Evolutionary conservation across 2,888 invertebrate species (phyloP).

Genomic region (Cerastis rubricosa): DNA sequence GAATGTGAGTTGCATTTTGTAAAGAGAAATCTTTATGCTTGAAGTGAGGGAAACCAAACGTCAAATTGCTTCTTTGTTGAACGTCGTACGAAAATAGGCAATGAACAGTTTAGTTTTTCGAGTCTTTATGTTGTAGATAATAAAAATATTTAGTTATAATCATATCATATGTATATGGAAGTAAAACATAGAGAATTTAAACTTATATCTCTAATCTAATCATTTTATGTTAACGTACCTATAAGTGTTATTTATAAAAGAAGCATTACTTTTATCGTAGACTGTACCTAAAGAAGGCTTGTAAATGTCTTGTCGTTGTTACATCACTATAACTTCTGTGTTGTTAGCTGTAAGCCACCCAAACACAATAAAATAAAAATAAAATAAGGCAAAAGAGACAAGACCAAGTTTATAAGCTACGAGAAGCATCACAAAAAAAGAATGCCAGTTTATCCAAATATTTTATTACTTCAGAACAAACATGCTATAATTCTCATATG

Average conservation of each 20-base stretch:
- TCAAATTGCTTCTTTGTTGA: neutral
- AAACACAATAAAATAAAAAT: no score
- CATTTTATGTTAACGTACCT: no score
- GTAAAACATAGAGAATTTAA: neutral
- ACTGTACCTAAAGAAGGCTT: neutral
- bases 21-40: conserved; percentile 9
- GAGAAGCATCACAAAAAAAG: neutral
- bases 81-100: neutral
- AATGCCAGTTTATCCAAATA: neutral
- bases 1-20: conserved; percentile 25
- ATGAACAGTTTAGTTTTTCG: neutral
- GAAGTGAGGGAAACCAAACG: neutral
- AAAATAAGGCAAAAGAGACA: no score
- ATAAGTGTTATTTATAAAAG: neutral
- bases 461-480: neutral
- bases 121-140: no score
- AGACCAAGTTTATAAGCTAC: neutral
- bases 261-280: neutral
- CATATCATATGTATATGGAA: neutral
- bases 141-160: neutral
- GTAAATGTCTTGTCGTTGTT: no score
- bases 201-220: neutral
- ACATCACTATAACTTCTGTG: no score
- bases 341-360: no score
- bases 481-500: conserved; percentile 1